Conservation (phyloP, 2,888 invertebrate genomes). For the Chrysolina americana region DNA sequence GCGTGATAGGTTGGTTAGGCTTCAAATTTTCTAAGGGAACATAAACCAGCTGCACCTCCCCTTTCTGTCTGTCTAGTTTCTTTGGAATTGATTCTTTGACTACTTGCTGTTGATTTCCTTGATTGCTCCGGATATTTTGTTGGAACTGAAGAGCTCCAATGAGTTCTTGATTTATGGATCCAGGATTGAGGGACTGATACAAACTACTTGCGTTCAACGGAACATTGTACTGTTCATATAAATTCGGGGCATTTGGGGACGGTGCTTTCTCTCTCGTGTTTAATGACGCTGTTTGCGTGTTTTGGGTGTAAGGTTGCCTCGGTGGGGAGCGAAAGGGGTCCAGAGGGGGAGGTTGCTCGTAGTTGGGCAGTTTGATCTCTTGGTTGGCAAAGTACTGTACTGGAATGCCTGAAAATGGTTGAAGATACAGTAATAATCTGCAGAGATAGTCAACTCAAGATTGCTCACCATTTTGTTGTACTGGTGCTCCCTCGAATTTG, state of each 20-base stretch:
- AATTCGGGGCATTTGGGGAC: conserved; percentile 51
- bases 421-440: not conserved
- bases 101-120: conserved; percentile 26
- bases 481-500: conserved; percentile 59
- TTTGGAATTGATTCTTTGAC: not conserved
- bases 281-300: conserved; percentile 33
- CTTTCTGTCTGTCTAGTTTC: conserved; percentile 61
- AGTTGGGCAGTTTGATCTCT: conserved; percentile 42
- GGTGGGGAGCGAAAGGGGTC: conserved; percentile 34
- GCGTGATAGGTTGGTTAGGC: conserved; percentile 72
- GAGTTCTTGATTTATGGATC: conserved; percentile 54
- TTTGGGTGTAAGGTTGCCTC: conserved; percentile 31
- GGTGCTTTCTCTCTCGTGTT: conserved; percentile 44
- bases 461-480: conserved; percentile 48
- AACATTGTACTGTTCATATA: conserved; percentile 56
- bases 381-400: conserved; percentile 46
- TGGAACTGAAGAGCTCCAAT: conserved; percentile 49
- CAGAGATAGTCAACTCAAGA: no score
- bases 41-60: conserved; percentile 85
- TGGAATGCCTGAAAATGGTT: conserved; percentile 20
- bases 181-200: conserved; percentile 54
- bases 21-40: conserved; percentile 79
- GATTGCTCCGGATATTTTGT: conserved; percentile 8
- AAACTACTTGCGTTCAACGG: conserved; percentile 50
- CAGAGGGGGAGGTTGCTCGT: conserved; percentile 49